Evolutionary conservation across 2,888 invertebrate genomes (phyloP), one percentile per base, ranked within the genome.

Genomic region (Athrips mouffetella): DNA sequence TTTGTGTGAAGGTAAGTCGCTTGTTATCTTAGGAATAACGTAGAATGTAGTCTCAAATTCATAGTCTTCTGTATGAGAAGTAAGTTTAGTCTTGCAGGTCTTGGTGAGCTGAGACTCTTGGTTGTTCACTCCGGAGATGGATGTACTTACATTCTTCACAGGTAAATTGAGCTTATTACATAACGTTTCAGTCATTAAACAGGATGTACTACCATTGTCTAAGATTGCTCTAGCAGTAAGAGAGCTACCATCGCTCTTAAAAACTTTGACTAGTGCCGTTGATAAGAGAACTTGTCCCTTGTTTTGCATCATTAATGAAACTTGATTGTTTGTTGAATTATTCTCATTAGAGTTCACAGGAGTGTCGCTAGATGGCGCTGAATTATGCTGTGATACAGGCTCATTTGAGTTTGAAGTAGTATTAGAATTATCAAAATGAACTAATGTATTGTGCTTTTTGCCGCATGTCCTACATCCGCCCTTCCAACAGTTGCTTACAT

Each of bases 1-100:
- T 25, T 37, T 27, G 2, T 20, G 13, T 15, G 35, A 41, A 7
- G 51, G 46, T 18, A 49, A 46, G 30, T 27, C 45, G 44, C 37
- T 37, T 42, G 46, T 49, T 25, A 47, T 44, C 2, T n/a, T 27
- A 10, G 44, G 49, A 8, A 52, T 1, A 18, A 33, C 15, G 3
- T 18, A 45, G 5, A 3, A 30, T 1, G n/a, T 30, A 13, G 3
- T 13, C 13, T 31, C 11, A 31, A 31, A 31, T 10, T 29, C 29
- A 10, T 29, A 29, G n/a, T 4, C 29, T 10, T 4, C n/a, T 3
- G 29, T 29, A 10, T 7, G 18, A 10, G 18, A 37, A 4, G 3
- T 20, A 6, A 37, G 6, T 37, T 20, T 37, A 18, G n/a, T 2
- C 8, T 18, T 20, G 15, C 37, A 20, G 2, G 37, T 13, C 20